Percentiles rank a stretch among this genome's conserved stretches.
Conservation (phyloP, 1,140 invertebrate genomes). For the Zeugodacus cucurbitae region DNA sequence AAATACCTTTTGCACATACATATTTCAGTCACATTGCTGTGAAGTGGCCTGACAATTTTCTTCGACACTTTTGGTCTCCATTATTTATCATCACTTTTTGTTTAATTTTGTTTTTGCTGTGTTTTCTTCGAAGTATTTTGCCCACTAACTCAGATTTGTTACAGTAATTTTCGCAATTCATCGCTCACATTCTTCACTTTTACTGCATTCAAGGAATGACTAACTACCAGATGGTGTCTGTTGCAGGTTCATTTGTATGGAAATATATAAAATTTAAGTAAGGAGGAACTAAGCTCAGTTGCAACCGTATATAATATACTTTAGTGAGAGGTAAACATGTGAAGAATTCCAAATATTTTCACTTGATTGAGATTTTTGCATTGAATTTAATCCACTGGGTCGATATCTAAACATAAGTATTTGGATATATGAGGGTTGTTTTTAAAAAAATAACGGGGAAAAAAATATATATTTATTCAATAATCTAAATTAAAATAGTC, state of each 20-base stretch:
- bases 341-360: too few species aligned
- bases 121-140: not conserved
- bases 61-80: constrained; percentile 17
- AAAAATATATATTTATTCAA: too few species aligned
- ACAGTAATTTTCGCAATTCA: constrained; percentile 21
- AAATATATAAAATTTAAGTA: too few species aligned
- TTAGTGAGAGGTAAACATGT: too few species aligned
- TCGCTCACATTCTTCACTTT: constrained; percentile 30
- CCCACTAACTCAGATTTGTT: not conserved
- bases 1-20: not conserved
- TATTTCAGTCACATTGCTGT: not conserved
- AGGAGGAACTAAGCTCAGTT: too few species aligned
- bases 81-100: not conserved
- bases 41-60: constrained; percentile 1
- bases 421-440: too few species aligned
- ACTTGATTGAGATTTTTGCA: too few species aligned
- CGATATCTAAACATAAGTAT: too few species aligned
- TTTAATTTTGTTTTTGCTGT: not conserved
- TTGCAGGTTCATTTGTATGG: not conserved
- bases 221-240: not conserved
- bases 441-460: too few species aligned
- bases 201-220: not conserved
- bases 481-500: too few species aligned
- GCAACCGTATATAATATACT: not conserved
- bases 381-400: too few species aligned